A percentile compares a stretch with the other conserved stretches of the same genome.
These are phyloP conservation scores for Drosophila mimetica DNA, from an alignment of 2,888 invertebrate species.

Conservation along the genomic window DNA sequence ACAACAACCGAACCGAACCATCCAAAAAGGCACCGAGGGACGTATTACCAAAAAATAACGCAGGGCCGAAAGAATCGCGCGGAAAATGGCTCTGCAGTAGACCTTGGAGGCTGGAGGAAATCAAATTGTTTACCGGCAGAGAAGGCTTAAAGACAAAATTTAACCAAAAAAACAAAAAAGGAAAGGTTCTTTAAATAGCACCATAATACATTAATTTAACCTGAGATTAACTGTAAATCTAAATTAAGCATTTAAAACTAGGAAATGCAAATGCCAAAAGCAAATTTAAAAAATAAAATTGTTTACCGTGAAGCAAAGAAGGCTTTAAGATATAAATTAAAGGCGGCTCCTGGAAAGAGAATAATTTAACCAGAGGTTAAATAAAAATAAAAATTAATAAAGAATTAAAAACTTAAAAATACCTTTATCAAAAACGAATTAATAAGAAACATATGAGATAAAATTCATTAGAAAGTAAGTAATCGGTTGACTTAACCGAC, in stretches of 20 bases:
- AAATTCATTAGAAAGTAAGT: too few species aligned
- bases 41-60: slow-evolving; percentile 31
- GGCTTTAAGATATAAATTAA: too few species aligned
- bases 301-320: too few species aligned
- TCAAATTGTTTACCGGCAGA: slow-evolving; percentile 15
- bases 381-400: not conserved
- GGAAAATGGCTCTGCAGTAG: slow-evolving; percentile 31
- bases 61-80: slow-evolving; percentile 22
- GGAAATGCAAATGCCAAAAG: too few species aligned
- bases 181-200: not conserved
- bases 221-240: not conserved
- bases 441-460: too few species aligned
- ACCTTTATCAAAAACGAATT: too few species aligned
- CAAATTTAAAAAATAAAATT: too few species aligned
- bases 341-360: too few species aligned
- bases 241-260: not conserved
- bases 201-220: not conserved
- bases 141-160: slow-evolving; percentile 2
- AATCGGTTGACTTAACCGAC: not conserved
- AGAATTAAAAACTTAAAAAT: not conserved
- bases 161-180: not conserved
- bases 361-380: not conserved
- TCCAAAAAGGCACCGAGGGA: slow-evolving; percentile 40
- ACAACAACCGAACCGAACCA: slow-evolving; percentile 32
- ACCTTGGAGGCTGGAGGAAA: slow-evolving; percentile 17